Conservation (phyloP, 2,113 vertebrate species). For the Microcebus murinus region DNA sequence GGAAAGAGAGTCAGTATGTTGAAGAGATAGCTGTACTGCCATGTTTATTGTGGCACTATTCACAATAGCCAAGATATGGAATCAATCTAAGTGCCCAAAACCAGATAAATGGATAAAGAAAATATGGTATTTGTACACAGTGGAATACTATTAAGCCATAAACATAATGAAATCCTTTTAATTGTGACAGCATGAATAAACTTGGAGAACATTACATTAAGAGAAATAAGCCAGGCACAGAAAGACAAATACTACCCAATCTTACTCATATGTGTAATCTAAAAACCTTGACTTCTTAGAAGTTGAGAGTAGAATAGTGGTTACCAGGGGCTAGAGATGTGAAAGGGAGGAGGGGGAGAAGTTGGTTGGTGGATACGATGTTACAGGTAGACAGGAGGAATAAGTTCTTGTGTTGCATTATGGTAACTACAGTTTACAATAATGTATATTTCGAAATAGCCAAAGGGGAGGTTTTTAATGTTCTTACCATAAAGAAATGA, state of each 20-base stretch:
- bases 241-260: too few relatives aligned
- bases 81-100: background rate
- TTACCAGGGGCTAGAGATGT: background rate
- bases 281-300: background rate
- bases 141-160: background rate
- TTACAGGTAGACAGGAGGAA: background rate
- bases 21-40: background rate
- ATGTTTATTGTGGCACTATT: background rate
- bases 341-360: background rate
- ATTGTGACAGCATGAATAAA: background rate
- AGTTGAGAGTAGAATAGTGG: background rate
- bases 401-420: background rate
- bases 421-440: background rate
- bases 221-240: too few relatives aligned
- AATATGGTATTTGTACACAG: background rate
- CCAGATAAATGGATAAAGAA: background rate
- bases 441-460: background rate
- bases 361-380: background rate
- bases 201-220: background rate
- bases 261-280: background rate
- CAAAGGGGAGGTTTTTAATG: background rate
- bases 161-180: background rate
- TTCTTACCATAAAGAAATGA: background rate
- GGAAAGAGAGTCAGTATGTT: background rate
- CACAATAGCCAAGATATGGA: background rate